These are phyloP conservation scores for Zonitis immaculata DNA, from an alignment of 2,888 invertebrate genomes.

Conservation along the genomic window DNA sequence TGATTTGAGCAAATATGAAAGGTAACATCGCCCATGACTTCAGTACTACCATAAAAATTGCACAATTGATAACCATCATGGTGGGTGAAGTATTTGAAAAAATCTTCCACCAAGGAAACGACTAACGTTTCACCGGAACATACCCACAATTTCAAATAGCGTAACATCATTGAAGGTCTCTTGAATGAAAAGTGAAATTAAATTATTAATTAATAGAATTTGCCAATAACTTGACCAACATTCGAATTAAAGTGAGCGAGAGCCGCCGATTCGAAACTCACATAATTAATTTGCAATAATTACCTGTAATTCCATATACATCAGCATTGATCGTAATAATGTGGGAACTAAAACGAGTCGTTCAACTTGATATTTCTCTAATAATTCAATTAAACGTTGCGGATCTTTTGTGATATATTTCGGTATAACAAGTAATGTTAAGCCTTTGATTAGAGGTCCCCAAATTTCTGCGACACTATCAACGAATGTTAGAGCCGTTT, in stretches of 20 bases:
- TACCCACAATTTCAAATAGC: conserved; percentile 69
- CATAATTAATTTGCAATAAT: too few relatives aligned
- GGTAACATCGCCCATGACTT: conserved; percentile 88
- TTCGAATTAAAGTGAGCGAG: too few relatives aligned
- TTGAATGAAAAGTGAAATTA: background rate
- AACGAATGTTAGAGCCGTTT: conserved; percentile 87
- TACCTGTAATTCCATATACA: conserved; percentile 63
- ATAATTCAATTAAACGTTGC: conserved; percentile 62
- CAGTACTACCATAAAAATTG: conserved; percentile 89
- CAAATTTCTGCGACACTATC: conserved; percentile 87
- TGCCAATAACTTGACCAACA: too few relatives aligned
- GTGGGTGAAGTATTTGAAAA: conserved; percentile 69
- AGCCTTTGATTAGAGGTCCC: conserved; percentile 73
- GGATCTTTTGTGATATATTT: conserved; percentile 72
- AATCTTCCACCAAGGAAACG: conserved; percentile 65
- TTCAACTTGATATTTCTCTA: conserved; percentile 72
- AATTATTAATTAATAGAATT: background rate
- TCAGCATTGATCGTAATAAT: conserved; percentile 69
- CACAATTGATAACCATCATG: conserved; percentile 61
- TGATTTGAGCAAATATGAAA: conserved; percentile 64
- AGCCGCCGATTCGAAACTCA: too few relatives aligned
- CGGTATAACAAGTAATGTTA: conserved; percentile 68
- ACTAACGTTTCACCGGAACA: conserved; percentile 83
- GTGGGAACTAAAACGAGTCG: conserved; percentile 84
- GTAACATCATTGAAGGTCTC: conserved; percentile 39